phyloP scores from a whole-genome alignment of 2,888 invertebrate genomes.

The Cloeon dipterum region DNA sequence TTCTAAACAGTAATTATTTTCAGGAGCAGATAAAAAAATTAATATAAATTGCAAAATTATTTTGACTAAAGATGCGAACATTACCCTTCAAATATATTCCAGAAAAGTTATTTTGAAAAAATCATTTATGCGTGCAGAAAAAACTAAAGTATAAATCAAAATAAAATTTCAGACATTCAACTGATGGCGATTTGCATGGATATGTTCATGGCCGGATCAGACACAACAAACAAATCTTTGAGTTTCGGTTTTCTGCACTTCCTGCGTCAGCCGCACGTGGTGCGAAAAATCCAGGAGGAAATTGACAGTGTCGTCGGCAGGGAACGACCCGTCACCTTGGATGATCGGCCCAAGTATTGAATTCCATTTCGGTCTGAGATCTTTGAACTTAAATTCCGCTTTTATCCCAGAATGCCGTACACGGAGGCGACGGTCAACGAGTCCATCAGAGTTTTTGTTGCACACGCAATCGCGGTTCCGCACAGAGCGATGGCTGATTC shows the following conservation, averaged over 20 bases:
- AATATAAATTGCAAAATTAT: too few relatives aligned
- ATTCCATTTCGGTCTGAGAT: background rate
- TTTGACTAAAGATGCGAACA: too few relatives aligned
- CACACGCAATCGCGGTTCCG: constrained; percentile 52
- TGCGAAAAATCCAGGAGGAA: constrained; percentile 51
- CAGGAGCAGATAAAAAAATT: too few relatives aligned
- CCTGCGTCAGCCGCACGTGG: constrained; percentile 43
- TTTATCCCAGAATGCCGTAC: constrained; percentile 67
- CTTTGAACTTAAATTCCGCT: background rate
- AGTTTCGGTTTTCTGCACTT: constrained; percentile 55
- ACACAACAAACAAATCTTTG: constrained; percentile 59
- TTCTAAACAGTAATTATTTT: too few relatives aligned
- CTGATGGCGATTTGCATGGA: constrained; percentile 60
- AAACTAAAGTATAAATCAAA: too few relatives aligned
- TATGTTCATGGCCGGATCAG: constrained; percentile 70
- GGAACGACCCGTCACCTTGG: constrained; percentile 38
- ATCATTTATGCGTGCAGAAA: too few relatives aligned
- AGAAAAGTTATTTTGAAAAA: too few relatives aligned
- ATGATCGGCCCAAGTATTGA: constrained; percentile 42
- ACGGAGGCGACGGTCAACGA: constrained; percentile 57
- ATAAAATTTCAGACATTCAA: constrained; percentile 34
- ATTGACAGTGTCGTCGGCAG: constrained; percentile 50
- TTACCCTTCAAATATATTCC: too few relatives aligned
- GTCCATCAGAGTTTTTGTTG: constrained; percentile 56
- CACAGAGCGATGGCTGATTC: constrained; percentile 56